These are phyloP conservation scores for Oreochromis grahami DNA, from an alignment of 2,797 vertebrate genomes.

Conservation along the genomic window DNA sequence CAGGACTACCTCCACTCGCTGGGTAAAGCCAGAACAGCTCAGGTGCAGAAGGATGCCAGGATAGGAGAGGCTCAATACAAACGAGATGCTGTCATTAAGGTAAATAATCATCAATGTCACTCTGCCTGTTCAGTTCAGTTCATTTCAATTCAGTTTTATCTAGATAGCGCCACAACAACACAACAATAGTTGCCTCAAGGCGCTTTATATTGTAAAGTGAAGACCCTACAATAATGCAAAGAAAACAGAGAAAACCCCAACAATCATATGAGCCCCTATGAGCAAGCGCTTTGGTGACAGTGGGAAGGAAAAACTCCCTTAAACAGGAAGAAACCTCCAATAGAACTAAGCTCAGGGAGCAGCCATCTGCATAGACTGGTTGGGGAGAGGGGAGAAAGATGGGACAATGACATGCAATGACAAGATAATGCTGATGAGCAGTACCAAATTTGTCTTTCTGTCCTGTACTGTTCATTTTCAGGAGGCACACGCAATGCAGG, in stretches of 20 bases:
- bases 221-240: not conserved
- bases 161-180: not conserved
- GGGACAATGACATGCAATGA: fast-evolving
- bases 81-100: constrained; percentile 89
- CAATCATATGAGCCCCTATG: not conserved
- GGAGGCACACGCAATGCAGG: constrained; percentile 91
- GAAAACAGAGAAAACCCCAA: not conserved
- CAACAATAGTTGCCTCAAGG: not conserved
- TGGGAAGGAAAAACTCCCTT: not conserved
- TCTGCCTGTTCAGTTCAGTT: not conserved
- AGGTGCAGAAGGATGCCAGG: constrained; percentile 92
- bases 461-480: constrained; percentile 21
- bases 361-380: not conserved
- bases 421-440: not conserved
- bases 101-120: constrained; percentile 34
- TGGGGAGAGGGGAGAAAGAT: not conserved
- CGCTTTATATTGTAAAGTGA: not conserved
- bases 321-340: not conserved
- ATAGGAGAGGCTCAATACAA: constrained; percentile 94
- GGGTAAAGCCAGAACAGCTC: constrained; percentile 92
- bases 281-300: not conserved
- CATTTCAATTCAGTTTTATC: not conserved
- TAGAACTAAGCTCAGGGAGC: not conserved
- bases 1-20: constrained; percentile 89
- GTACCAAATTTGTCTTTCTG: not conserved